Conservation (phyloP, 2,113 vertebrate species). For the Siniperca chuatsi region DNA sequence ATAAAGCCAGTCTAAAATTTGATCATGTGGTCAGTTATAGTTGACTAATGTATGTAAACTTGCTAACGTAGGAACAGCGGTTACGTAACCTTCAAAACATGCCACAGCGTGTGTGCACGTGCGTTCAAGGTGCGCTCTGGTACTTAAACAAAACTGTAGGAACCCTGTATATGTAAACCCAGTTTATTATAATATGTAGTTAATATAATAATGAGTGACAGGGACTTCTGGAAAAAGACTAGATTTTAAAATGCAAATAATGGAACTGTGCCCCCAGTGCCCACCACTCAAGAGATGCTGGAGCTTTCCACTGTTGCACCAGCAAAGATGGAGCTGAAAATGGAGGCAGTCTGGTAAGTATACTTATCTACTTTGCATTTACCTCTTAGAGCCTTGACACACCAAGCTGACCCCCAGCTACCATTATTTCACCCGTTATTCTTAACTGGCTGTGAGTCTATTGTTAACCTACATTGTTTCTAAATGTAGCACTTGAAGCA, state of each 20-base stretch:
- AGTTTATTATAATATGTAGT: neutral
- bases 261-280: neutral
- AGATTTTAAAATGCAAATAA: constrained; percentile 10
- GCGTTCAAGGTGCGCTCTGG: no score
- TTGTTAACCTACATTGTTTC: no score
- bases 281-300: constrained; percentile 8
- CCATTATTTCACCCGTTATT: neutral
- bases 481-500: no score
- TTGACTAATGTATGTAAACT: no score
- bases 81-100: no score
- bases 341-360: constrained; percentile 73
- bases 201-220: neutral
- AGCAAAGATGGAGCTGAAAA: constrained; percentile 62
- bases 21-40: no score
- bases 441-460: neutral
- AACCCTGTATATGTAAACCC: neutral
- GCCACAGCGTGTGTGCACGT: no score
- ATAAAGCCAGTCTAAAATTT: no score
- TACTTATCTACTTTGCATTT: neutral
- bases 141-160: no score
- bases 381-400: neutral
- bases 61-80: no score
- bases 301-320: constrained; percentile 20
- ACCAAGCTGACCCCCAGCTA: neutral
- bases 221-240: neutral